phyloP scores from a whole-genome alignment of 2,797 vertebrate genomes.

The Pantherophis vulpinus region DNA sequence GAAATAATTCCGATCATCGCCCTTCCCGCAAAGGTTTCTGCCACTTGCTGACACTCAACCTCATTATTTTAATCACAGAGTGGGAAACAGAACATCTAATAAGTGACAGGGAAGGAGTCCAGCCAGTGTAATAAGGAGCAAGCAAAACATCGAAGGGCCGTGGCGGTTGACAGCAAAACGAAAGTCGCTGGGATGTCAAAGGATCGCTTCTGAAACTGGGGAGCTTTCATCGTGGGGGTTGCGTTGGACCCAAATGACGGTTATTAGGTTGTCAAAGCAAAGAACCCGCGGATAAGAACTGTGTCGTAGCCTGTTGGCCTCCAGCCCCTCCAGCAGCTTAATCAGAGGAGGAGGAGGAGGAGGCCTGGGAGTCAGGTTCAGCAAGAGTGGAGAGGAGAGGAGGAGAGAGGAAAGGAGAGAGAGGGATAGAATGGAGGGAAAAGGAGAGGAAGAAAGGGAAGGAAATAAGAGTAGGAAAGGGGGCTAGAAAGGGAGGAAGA shows the following conservation, averaged over 20 bases:
- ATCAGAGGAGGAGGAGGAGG: too few species aligned
- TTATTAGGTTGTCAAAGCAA: background rate
- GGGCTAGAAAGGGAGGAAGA: too few species aligned
- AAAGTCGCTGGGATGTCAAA: background rate
- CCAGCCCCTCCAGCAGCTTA: too few species aligned
- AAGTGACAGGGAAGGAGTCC: background rate
- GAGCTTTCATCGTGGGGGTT: background rate
- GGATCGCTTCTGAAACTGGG: background rate
- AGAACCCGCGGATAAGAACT: background rate
- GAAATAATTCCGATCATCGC: background rate
- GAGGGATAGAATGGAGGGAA: too few species aligned
- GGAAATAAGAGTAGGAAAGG: too few species aligned
- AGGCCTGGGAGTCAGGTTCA: too few species aligned
- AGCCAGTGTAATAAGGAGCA: background rate
- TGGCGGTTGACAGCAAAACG: background rate
- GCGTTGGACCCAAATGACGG: background rate
- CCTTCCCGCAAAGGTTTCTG: slow-evolving; percentile 1
- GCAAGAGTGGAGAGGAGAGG: too few species aligned
- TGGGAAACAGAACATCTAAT: background rate
- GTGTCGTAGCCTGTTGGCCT: background rate
- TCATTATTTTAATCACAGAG: slow-evolving; percentile 16
- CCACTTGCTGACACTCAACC: background rate
- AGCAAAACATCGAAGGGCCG: slow-evolving; percentile 15
- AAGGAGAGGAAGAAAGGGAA: too few species aligned
- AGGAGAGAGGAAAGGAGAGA: too few species aligned